Base-by-base conservation (phyloP, 2,113 vertebrate genomes). In the Struthio camelus region DNA sequence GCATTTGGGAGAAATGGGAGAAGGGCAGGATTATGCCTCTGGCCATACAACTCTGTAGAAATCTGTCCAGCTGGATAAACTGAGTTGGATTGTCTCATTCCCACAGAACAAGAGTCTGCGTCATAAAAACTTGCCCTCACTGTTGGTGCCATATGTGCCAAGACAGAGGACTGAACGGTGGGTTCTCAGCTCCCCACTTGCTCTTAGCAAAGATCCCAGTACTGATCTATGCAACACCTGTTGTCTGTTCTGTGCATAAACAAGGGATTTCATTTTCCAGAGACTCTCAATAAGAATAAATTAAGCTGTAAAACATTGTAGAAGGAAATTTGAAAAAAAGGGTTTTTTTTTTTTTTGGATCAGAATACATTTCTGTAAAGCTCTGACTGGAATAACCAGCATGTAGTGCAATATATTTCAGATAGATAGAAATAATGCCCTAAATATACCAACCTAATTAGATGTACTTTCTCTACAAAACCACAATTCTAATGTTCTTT, bases 401-500 rank as follows among this genome's bases (percentile, higher is more conserved):
- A 70, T 85, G 80, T 82, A 88, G 66, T 54, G 93, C 84, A 90
- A 51, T 4, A 38, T 92, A 89, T 95, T 96, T 96, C 76, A 88
- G 82, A 97, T 11, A 93, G 90, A 94, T 42, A 96, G 95, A 97
- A 97, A 96, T 95, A 95, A 93, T 94, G 93, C 84, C 94, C 73
- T 89, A 96, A 95, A 94, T 91, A 95, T 95, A 93, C 85, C 11
- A 7, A 58, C 64, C 78, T 97, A 97, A 97, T 97, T 97, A 97
- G 96, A 96, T 96, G 95, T 96, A 93, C 90, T 97, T 97, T 97
- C 94, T 95, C 91, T 92, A 95, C 94, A 96, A 97, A 97, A 42
- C 91, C 88, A 92, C 95, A 95, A 85, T 95, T 96, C 94, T 89
- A 97, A 97, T 97, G 96, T 96, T 97, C 91, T 76, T 88, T 64